Base-by-base conservation (phyloP, 2,888 invertebrate species). In the Synanthedon formicaeformis region DNA sequence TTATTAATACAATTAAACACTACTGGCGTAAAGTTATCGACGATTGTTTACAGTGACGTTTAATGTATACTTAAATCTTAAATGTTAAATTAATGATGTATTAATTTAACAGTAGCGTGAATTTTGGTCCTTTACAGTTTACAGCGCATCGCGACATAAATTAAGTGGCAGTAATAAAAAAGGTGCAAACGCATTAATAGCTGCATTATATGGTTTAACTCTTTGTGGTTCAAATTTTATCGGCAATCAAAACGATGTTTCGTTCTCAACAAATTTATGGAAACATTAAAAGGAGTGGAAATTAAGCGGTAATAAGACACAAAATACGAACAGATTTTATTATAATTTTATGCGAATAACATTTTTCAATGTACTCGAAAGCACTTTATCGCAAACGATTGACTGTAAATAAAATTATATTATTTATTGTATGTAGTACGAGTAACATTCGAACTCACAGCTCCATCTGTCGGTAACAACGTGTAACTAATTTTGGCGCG, bases 131-230 rank as follows among this genome's bases (percentile, higher is more conserved):
- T 45, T 13, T 45, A 45, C 41, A 13, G 45, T 14, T 62, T 23
- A 23, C 18, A 23, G 34, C 34, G 34, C 34, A 2, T 34, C 59
- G 54, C 59, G 58, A 57, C 58, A 60, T 64, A 61, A 66, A 64
- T 55, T 58, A 49, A 18, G 49, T 56, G 52, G 59, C 59, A 60
- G 59, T 63, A 66, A 67, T 75, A 73, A 78, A 65, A 69, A 75
- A 74, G 69, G 71, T 70, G 74, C 70, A 73, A 79, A 81, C 75
- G 64, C 72, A 73, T 77, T 76, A 78, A 74, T 67, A 70, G 65
- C 71, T 58, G 67, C 76, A 75, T 75, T 74, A 78, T 72, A 71
- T 66, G 64, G 66, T 66, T 16, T 58, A 61, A 62, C 67, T 67
- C 63, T 65, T 71, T 68, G 66, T 62, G 67, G 70, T 58, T 57